Conservation (phyloP, 2,888 invertebrate genomes). For the Agrotis clavis region DNA sequence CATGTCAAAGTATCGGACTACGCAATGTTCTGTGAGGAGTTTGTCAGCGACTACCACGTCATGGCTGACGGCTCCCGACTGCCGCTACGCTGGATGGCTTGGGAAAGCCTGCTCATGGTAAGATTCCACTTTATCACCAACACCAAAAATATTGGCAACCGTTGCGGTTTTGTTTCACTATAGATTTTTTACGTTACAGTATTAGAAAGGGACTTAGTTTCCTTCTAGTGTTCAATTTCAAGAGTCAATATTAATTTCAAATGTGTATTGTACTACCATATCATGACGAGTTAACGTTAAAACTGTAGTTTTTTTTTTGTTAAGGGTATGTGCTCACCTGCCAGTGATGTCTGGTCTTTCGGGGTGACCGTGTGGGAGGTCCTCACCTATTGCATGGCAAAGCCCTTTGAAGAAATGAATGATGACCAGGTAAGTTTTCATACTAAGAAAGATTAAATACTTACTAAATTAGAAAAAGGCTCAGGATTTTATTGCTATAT, state of each 20-base stretch:
- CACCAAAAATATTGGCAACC: background rate
- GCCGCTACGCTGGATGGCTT: conserved; percentile 98
- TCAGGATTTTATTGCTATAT: too few species aligned
- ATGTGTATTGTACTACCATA: too few species aligned
- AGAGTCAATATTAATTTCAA: too few species aligned
- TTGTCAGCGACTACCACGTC: conserved; percentile 95
- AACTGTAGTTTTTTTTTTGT: too few species aligned
- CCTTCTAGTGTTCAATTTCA: background rate
- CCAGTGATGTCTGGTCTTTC: conserved; percentile 98
- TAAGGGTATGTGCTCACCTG: conserved; percentile 96
- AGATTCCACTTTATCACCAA: conserved; percentile 67
- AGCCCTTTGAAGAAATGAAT: conserved; percentile 95
- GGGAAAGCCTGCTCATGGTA: conserved; percentile 96
- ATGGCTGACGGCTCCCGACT: conserved; percentile 95
- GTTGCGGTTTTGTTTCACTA: background rate
- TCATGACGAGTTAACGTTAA: too few species aligned
- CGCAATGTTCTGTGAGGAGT: conserved; percentile 96
- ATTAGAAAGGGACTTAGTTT: background rate
- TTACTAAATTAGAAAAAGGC: background rate
- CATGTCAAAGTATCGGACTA: conserved; percentile 96
- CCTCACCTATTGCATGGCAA: conserved; percentile 94
- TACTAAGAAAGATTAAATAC: background rate
- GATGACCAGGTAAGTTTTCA: conserved; percentile 94
- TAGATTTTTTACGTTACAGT: background rate
- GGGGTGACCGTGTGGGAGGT: conserved; percentile 98